Base-by-base conservation (phyloP, 37 sponge, comb jelly and placozoan species). In the Chondrosia reniformis region DNA sequence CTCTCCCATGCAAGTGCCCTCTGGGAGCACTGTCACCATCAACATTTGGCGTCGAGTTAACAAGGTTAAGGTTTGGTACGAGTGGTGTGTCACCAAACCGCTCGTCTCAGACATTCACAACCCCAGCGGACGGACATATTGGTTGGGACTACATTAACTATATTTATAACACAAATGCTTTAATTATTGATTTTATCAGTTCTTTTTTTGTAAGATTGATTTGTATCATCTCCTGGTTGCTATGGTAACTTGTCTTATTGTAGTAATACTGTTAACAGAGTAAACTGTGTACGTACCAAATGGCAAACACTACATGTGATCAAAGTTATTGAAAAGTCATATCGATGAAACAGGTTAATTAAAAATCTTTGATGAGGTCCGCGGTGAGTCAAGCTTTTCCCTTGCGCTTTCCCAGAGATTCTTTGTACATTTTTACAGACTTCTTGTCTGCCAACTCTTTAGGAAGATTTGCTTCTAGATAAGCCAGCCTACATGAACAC, bases 11-110 rank as follows among this genome's bases (percentile, higher is more conserved):
- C 88, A 71, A 67, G 76, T 98, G 3, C 55, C 40, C 0, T 0
- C 63, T 3, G 73, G 75, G 3, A 67, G 63, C 9, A 55, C 27
- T 33, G 63, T 98, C 27, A 78, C 69, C 22, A 38, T 88, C 1
- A 80, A 85, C 69, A 76, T 98, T 45, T 98, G 99, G 99, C 67
- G 99, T 22, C 58, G 77, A 19, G 63, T 80, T 25, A 82, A 62
- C 15, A 40, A 22, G 31, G 89, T 76, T 41, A 92, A 92, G 67
- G 96, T 98, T 28, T 98, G 99, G 99, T 98, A 98, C 37, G 99
- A 98, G 65, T 98, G 99, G 99, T 80, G 81, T 38, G 46, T 98
- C 4, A 84, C 91, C 24, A 25, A 63, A 10, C 99, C 99, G 8
- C 34, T 27, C 9, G 46, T 75, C 13, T 72, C 84, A 25, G 72